Percentiles rank a stretch among this genome's conserved stretches.
These are phyloP conservation scores for Rynchops niger DNA, from an alignment of 2,113 vertebrate species.

Conservation along the genomic window DNA sequence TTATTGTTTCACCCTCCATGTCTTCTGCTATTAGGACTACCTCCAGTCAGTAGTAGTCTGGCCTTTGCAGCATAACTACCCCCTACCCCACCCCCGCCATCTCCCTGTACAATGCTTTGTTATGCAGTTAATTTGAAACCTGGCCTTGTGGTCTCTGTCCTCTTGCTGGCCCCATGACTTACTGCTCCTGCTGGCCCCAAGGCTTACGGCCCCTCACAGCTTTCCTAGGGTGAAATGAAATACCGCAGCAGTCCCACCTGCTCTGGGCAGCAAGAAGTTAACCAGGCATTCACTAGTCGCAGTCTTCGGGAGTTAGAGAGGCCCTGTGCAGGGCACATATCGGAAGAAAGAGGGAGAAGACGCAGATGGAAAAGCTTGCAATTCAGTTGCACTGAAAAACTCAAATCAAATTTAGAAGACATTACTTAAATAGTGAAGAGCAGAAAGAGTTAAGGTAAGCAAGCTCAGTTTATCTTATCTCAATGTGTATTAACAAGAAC, in stretches of 20 bases:
- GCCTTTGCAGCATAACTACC: neutral
- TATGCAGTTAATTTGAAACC: conserved; percentile 18
- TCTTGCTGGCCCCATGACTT: neutral
- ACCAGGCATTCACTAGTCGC: neutral
- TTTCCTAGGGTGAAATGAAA: neutral
- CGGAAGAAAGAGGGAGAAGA: neutral
- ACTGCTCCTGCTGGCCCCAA: neutral
- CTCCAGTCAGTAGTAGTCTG: neutral
- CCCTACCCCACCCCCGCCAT: neutral
- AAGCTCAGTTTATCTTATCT: neutral
- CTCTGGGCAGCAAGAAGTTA: neutral
- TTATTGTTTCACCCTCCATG: neutral
- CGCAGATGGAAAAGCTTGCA: neutral
- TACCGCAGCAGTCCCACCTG: neutral
- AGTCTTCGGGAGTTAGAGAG: neutral
- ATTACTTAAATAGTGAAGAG: neutral
- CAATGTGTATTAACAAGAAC: neutral
- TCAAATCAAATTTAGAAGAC: neutral
- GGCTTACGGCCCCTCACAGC: neutral
- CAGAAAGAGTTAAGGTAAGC: neutral
- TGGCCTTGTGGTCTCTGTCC: neutral
- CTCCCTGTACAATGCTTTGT: neutral
- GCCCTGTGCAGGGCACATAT: neutral
- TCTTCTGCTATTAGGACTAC: neutral
- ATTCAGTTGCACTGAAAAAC: neutral